These are phyloP conservation scores for Drosophila sturtevanti DNA, from an alignment of 1,140 invertebrate genomes.

Conservation along the genomic window DNA sequence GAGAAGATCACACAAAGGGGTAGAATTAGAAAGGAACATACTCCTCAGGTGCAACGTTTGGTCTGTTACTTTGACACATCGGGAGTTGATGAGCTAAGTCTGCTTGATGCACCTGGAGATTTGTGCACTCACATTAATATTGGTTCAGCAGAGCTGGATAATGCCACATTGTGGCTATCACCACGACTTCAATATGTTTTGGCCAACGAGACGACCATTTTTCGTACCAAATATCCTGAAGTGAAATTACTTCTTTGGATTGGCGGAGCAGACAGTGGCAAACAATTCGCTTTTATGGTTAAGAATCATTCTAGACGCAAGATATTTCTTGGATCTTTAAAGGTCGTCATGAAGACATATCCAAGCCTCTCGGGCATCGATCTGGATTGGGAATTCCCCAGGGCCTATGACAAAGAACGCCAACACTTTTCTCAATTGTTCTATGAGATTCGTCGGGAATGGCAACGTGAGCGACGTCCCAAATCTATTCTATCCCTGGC, in stretches of 20 bases:
- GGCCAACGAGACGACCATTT: slow-evolving; percentile 83
- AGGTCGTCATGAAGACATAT: slow-evolving; percentile 85
- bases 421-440: slow-evolving; percentile 89
- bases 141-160: slow-evolving; percentile 87
- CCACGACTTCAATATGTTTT: slow-evolving; percentile 83
- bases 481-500: slow-evolving; percentile 88
- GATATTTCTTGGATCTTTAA: slow-evolving; percentile 88
- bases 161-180: slow-evolving; percentile 85
- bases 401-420: slow-evolving; percentile 85
- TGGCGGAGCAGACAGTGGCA: slow-evolving; percentile 86
- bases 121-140: slow-evolving; percentile 93
- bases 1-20: not conserved
- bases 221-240: slow-evolving; percentile 87
- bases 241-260: slow-evolving; percentile 91
- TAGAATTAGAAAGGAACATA: not conserved
- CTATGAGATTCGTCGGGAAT: slow-evolving; percentile 87
- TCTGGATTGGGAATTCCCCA: slow-evolving; percentile 95
- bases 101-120: slow-evolving; percentile 86
- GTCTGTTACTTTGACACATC: slow-evolving; percentile 87
- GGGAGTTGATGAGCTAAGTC: slow-evolving; percentile 83
- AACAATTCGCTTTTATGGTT: slow-evolving; percentile 88
- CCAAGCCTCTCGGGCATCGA: slow-evolving; percentile 90
- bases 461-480: slow-evolving; percentile 84
- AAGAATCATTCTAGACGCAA: slow-evolving; percentile 87
- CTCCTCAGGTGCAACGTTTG: slow-evolving; percentile 53